phyloP scores from a whole-genome alignment of 2,113 vertebrate genomes.

The Pedetes capensis region DNA sequence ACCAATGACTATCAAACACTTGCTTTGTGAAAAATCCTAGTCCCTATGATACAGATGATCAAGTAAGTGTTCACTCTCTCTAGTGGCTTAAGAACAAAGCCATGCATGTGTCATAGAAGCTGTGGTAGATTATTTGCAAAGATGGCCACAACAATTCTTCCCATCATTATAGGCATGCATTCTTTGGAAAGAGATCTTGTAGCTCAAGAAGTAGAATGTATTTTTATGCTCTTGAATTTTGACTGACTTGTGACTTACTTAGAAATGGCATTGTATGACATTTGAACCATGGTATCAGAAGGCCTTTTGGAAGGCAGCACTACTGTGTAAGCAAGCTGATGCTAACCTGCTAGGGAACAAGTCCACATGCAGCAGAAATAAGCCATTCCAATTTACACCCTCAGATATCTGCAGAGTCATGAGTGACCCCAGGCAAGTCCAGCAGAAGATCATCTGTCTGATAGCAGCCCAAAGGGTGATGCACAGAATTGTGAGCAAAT shows the following conservation, averaged over 20 bases:
- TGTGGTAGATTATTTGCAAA: not conserved
- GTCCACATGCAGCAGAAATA: not conserved
- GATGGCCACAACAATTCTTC: not conserved
- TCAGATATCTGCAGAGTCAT: not conserved
- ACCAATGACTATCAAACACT: not conserved
- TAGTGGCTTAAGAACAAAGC: not conserved
- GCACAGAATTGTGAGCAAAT: conserved; percentile 1
- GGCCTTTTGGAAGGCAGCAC: not conserved
- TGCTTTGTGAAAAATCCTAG: not conserved
- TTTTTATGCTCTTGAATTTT: not conserved
- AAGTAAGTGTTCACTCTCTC: not conserved
- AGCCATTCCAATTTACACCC: not conserved
- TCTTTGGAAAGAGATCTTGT: not conserved
- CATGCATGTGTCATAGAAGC: not conserved
- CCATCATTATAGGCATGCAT: not conserved
- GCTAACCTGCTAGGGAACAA: not conserved
- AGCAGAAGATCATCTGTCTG: not conserved
- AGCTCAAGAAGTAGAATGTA: not conserved
- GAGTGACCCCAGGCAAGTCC: not conserved
- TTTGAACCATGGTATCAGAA: not conserved
- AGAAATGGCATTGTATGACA: not conserved
- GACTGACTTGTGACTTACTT: not conserved
- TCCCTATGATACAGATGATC: not conserved
- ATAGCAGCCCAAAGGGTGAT: not conserved
- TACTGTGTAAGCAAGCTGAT: not conserved